Evolutionary conservation across 2,797 vertebrate species (phyloP).

Genomic region (Fistularia tabacaria): DNA sequence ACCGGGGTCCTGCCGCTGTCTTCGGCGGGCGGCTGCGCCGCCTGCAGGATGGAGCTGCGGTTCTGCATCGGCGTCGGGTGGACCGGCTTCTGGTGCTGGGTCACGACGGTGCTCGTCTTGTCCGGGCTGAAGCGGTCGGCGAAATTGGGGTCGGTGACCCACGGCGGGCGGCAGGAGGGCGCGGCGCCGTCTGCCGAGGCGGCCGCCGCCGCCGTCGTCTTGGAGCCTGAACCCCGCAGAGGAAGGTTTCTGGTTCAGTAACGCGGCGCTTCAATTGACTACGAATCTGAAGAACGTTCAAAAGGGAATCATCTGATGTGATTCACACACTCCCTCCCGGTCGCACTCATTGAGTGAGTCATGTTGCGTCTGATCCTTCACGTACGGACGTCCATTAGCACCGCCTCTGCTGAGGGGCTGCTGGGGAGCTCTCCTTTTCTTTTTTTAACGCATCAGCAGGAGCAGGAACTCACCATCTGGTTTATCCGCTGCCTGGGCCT

Average conservation of each 20-base stretch:
- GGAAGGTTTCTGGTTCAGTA: too few species aligned
- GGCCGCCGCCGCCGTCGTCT: slow-evolving; percentile 44
- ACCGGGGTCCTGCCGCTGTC: slow-evolving; percentile 83
- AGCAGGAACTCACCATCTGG: slow-evolving; percentile 72
- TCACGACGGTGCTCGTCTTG: slow-evolving; percentile 93
- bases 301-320: too few species aligned
- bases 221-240: slow-evolving; percentile 39
- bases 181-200: slow-evolving; percentile 40
- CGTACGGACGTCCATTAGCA: slow-evolving; percentile 49
- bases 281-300: too few species aligned
- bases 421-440: slow-evolving; percentile 30
- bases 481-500: slow-evolving; percentile 68
- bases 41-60: slow-evolving; percentile 96
- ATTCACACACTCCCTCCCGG: not conserved
- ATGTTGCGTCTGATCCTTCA: slow-evolving; percentile 16
- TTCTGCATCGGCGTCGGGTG: slow-evolving; percentile 91
- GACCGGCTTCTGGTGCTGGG: slow-evolving; percentile 89
- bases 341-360: slow-evolving; percentile 17
- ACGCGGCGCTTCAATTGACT: too few species aligned
- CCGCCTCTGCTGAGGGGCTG: slow-evolving; percentile 49
- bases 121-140: slow-evolving; percentile 92
- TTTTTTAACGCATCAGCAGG: slow-evolving; percentile 50
- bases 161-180: slow-evolving; percentile 85
- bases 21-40: slow-evolving; percentile 80
- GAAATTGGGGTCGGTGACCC: slow-evolving; percentile 90